These are phyloP conservation scores for Umimayanthus kanabou DNA, from an alignment of 92 coral and sea anemone species.

Conservation along the genomic window DNA sequence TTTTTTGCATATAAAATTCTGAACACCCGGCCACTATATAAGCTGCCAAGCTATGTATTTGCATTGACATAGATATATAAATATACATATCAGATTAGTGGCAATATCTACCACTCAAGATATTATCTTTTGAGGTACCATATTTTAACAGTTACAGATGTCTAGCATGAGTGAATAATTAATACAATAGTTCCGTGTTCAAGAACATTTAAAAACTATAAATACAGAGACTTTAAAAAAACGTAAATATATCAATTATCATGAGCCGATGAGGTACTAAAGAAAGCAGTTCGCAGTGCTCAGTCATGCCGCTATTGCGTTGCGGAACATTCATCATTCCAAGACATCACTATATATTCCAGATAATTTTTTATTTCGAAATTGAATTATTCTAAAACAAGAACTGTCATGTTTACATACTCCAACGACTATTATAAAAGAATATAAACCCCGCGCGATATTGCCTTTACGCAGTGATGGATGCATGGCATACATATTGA, in stretches of 20 bases:
- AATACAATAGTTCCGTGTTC: background rate
- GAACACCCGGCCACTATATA: no score
- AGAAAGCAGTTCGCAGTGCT: background rate
- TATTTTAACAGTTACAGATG: background rate
- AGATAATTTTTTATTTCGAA: background rate
- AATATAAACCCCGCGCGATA: background rate
- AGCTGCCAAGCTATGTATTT: background rate
- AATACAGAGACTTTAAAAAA: background rate
- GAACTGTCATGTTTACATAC: background rate
- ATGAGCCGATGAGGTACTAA: background rate
- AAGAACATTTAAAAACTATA: slow-evolving; percentile 14
- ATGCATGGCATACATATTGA: background rate
- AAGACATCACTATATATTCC: background rate
- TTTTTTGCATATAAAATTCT: no score
- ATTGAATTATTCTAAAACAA: no score
- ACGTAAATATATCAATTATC: background rate
- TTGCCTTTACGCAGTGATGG: background rate
- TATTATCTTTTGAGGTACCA: background rate
- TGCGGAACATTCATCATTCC: background rate
- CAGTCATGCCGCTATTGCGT: background rate
- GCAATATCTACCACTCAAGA: background rate
- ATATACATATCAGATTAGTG: background rate
- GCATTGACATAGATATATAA: background rate
- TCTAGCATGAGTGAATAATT: slow-evolving; percentile 16
- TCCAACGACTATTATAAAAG: background rate